Percentiles rank a stretch among this genome's conserved stretches.
Conservation (phyloP, 2,888 invertebrate genomes). For the Vesta saturnalis region DNA sequence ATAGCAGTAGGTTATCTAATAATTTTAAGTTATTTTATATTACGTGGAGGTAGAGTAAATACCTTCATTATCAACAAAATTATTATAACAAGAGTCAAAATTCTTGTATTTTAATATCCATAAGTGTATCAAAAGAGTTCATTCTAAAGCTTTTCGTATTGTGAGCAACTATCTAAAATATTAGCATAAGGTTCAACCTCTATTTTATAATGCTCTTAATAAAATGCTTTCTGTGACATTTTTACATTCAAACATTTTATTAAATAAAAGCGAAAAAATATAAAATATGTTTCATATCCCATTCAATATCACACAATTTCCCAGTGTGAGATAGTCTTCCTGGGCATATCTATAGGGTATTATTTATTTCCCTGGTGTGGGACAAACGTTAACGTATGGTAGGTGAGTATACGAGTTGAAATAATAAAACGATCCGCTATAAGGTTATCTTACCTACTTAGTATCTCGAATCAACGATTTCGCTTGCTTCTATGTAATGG, state of each 20-base stretch:
- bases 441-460: constrained; percentile 39
- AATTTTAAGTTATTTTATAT: no score
- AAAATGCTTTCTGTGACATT: not conserved
- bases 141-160: no score
- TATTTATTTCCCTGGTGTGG: constrained; percentile 39
- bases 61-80: no score
- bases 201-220: not conserved
- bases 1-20: no score
- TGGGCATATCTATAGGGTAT: constrained; percentile 48
- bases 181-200: no score
- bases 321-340: constrained; percentile 53
- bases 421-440: constrained; percentile 41
- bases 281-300: constrained; percentile 52
- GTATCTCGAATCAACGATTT: constrained; percentile 34
- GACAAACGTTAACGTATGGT: constrained; percentile 38
- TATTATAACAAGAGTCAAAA: no score
- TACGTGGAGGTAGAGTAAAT: no score
- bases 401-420: constrained; percentile 42
- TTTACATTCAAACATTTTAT: constrained; percentile 7
- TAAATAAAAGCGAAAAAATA: constrained; percentile 41
- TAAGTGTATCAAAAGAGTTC: no score
- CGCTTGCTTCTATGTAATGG: constrained; percentile 5
- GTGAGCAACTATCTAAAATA: no score
- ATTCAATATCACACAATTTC: constrained; percentile 54
- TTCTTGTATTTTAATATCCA: no score